phyloP scores from a whole-genome alignment of 1,140 invertebrate genomes.

The Ganaspis sp. region DNA sequence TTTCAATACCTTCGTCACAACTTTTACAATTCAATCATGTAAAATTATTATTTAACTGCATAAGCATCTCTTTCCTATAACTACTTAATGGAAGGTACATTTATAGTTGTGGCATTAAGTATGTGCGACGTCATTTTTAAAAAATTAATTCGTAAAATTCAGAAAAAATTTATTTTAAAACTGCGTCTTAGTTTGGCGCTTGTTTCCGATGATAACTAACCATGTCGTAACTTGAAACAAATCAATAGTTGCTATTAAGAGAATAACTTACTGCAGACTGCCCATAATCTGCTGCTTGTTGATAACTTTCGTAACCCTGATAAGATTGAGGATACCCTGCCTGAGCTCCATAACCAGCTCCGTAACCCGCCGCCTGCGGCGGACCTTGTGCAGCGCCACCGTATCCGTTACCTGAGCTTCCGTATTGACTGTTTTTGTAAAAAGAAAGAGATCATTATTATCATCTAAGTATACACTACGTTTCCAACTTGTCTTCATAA shows the following conservation, averaged over 20 bases:
- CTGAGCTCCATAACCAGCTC: conserved; percentile 68
- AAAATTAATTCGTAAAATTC: not conserved
- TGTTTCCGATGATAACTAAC: not conserved
- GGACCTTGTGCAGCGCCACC: conserved; percentile 65
- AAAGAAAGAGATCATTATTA: conserved; percentile 45
- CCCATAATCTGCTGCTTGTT: conserved; percentile 71
- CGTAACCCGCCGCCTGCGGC: conserved; percentile 63
- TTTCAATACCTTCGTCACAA: not conserved
- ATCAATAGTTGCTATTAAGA: conserved; percentile 22
- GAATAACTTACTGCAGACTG: conserved; percentile 68
- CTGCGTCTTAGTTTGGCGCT: conserved; percentile 14
- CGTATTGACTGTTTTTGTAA: conserved; percentile 64
- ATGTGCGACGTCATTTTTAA: not conserved
- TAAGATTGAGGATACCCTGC: conserved; percentile 71
- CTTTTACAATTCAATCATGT: not conserved
- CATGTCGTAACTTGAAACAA: not conserved
- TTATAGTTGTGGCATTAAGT: not conserved
- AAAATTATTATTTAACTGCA: not conserved
- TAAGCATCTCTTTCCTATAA: not conserved
- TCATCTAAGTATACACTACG: conserved; percentile 26
- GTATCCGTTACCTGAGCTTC: conserved; percentile 65
- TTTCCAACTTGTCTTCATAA: conserved; percentile 9
- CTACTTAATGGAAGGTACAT: not conserved
- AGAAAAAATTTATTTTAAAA: not conserved
- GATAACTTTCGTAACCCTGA: conserved; percentile 73